Evolutionary conservation across 2,888 invertebrate genomes (phyloP).

Genomic region (Epirrhoe alternata): DNA sequence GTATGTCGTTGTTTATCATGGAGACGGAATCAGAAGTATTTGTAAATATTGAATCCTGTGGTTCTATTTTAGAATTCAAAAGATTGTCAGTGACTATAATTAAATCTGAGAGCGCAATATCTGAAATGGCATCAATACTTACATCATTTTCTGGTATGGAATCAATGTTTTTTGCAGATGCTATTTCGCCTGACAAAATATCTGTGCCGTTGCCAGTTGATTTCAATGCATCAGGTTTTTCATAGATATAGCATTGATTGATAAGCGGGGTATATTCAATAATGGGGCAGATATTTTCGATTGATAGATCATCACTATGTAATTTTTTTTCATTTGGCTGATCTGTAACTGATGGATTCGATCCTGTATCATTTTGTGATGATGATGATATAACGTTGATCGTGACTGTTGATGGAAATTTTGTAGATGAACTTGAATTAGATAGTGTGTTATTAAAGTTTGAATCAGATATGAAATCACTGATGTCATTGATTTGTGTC

Average conservation of each 20-base stretch:
- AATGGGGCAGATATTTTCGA: constrained; percentile 11
- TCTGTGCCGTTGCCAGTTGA: constrained; percentile 14
- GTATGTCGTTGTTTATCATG: constrained; percentile 2
- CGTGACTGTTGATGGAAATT: no score
- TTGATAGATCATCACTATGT: not conserved
- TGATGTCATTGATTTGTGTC: not conserved
- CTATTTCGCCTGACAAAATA: not conserved
- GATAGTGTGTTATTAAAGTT: constrained; percentile 1
- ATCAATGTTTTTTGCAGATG: not conserved
- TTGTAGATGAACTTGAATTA: not conserved
- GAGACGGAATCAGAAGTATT: not conserved
- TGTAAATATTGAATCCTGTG: not conserved
- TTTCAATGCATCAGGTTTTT: constrained; percentile 2
- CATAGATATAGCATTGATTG: constrained; percentile 15
- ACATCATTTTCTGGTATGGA: not conserved
- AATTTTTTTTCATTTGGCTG: not conserved
- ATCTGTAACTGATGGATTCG: not conserved
- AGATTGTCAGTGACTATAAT: not conserved
- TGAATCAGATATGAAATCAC: not conserved
- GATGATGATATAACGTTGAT: not conserved
- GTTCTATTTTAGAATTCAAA: not conserved
- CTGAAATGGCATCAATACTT: not conserved
- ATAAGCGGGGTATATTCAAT: constrained; percentile 1
- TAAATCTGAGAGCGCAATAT: constrained; percentile 10
- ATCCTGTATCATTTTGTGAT: constrained; percentile 13